Conservation (phyloP, 2,888 invertebrate genomes). For the Drosophila parthenogenetica region DNA sequence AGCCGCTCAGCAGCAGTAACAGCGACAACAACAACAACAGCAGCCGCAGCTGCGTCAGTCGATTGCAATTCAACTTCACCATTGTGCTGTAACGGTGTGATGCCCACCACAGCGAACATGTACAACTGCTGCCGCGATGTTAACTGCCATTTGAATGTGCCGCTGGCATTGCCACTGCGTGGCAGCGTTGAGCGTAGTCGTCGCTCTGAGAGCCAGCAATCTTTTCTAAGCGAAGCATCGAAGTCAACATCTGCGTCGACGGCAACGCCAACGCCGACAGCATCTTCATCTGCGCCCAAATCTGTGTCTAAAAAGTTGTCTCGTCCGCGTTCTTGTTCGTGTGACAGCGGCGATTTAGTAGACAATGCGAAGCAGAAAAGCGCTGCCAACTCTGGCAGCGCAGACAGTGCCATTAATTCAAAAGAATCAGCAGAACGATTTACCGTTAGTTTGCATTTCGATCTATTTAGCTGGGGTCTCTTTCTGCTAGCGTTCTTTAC, state of each 20-base stretch:
- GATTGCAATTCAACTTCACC: slow-evolving; percentile 68
- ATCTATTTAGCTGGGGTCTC: slow-evolving; percentile 90
- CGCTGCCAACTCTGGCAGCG: slow-evolving; percentile 1
- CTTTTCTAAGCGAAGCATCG: slow-evolving; percentile 49
- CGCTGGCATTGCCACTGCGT: slow-evolving; percentile 56
- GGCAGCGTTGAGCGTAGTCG: slow-evolving; percentile 60
- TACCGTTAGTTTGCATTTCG: slow-evolving; percentile 89
- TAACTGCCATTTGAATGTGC: slow-evolving; percentile 78
- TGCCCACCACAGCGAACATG: slow-evolving; percentile 56
- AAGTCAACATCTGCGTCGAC: slow-evolving; percentile 41
- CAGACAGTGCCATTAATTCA: slow-evolving; percentile 17
- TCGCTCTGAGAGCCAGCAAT: slow-evolving; percentile 68
- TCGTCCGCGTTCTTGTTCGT: slow-evolving; percentile 51
- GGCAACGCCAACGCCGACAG: slow-evolving; percentile 46
- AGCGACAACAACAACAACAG: slow-evolving; percentile 27
- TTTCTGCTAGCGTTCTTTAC: slow-evolving; percentile 90
- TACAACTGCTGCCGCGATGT: slow-evolving; percentile 80
- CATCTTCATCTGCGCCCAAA: slow-evolving; percentile 28
- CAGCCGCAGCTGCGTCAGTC: slow-evolving; percentile 22
- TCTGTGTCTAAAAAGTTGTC: slow-evolving; percentile 42
- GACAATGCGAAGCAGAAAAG: slow-evolving; percentile 17
- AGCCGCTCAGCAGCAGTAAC: slow-evolving; percentile 61
- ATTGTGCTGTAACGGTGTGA: slow-evolving; percentile 74
- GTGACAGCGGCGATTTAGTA: slow-evolving; percentile 32
- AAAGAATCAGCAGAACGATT: slow-evolving; percentile 72